phyloP scores from a whole-genome alignment of 2,888 invertebrate species.

The Himalopsyche japonica region DNA sequence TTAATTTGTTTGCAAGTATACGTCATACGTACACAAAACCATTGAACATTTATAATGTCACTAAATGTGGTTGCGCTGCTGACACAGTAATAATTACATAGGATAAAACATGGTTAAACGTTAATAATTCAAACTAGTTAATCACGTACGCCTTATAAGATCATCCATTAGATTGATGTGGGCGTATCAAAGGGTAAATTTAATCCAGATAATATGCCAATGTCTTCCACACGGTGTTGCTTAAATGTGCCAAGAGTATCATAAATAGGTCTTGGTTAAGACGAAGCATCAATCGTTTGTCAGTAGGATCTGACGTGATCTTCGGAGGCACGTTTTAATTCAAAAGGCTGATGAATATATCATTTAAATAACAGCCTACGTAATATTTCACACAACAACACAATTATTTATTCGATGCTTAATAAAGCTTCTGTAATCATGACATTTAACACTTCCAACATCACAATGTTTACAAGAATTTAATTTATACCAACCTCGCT shows the following conservation, averaged over 20 bases:
- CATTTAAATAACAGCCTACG: not conserved
- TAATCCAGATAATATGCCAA: not conserved
- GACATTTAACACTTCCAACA: no score
- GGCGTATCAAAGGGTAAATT: not conserved
- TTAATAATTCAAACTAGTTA: not conserved
- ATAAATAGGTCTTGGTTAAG: not conserved
- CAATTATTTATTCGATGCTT: not conserved
- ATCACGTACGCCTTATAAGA: not conserved
- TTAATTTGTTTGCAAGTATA: no score
- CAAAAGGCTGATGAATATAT: not conserved
- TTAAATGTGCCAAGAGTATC: not conserved
- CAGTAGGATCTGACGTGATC: not conserved
- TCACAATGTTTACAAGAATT: no score
- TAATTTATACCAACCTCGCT: no score
- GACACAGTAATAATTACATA: not conserved
- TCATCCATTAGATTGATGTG: not conserved
- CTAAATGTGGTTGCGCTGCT: no score
- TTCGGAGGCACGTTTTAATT: not conserved
- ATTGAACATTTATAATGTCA: no score
- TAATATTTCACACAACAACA: not conserved
- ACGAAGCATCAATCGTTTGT: not conserved
- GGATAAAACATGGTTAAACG: not conserved
- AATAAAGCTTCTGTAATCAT: no score
- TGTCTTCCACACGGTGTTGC: not conserved
- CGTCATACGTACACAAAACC: no score